phyloP scores from a whole-genome alignment of 2,888 invertebrate species.

The Polietes domitor region DNA sequence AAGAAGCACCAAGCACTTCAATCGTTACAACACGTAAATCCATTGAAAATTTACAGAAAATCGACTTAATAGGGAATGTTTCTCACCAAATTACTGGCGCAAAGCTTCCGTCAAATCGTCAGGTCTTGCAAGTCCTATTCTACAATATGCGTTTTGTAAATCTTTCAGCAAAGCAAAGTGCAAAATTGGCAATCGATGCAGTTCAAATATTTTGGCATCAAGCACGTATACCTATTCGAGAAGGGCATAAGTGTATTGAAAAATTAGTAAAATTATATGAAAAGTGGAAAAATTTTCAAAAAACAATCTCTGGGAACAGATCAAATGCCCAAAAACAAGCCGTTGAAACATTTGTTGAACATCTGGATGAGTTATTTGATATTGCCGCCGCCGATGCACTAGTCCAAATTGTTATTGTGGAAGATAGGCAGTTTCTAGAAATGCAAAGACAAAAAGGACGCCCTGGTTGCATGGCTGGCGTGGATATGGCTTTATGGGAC shows the following conservation, averaged over 20 bases:
- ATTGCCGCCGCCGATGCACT: neutral
- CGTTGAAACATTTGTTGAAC: neutral
- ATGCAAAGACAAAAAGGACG: neutral
- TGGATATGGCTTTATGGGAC: neutral
- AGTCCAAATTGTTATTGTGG: neutral
- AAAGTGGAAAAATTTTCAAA: neutral
- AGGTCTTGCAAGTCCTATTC: neutral
- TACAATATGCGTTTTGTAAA: constrained; percentile 14
- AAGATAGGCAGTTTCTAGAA: neutral
- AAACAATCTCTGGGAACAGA: neutral
- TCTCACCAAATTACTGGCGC: neutral
- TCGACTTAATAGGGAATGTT: neutral
- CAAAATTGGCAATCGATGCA: constrained; percentile 15
- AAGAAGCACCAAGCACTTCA: too few relatives aligned
- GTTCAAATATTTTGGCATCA: constrained; percentile 22
- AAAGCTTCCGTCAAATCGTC: constrained; percentile 7
- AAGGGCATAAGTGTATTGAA: neutral
- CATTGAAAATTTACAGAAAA: too few relatives aligned
- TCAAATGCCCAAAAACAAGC: neutral
- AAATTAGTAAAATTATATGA: constrained; percentile 11
- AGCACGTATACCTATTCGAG: constrained; percentile 10
- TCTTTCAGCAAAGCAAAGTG: neutral
- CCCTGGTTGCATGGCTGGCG: neutral
- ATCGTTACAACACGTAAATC: too few relatives aligned
- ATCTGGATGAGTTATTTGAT: neutral